Conservation (phyloP, 2,113 vertebrate species). For the Amphiprion ocellaris region DNA sequence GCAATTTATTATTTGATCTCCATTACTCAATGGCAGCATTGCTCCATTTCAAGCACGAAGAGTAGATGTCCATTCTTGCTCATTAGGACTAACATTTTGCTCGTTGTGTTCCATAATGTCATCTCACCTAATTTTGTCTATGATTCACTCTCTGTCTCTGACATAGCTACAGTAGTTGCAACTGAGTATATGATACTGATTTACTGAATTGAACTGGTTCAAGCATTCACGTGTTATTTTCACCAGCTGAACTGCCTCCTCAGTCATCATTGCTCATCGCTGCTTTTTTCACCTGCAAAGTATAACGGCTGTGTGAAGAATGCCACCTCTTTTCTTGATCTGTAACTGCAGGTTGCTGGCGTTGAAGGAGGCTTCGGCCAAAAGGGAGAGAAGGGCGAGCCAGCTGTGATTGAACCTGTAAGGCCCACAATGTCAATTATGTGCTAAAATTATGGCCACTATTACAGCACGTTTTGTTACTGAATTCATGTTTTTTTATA, state of each 20-base stretch:
- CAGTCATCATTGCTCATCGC: slow-evolving; percentile 8
- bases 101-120: slow-evolving; percentile 22
- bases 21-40: slow-evolving; percentile 49
- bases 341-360: slow-evolving; percentile 85
- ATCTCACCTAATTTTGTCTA: slow-evolving; percentile 13
- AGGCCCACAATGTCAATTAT: slow-evolving; percentile 72
- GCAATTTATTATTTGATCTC: background rate
- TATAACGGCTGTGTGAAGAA: slow-evolving; percentile 32
- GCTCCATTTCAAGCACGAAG: slow-evolving; percentile 62
- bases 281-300: slow-evolving; percentile 15
- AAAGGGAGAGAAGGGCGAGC: slow-evolving; percentile 97
- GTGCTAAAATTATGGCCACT: background rate
- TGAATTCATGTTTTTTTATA: background rate
- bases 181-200: slow-evolving; percentile 17
- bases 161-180: slow-evolving; percentile 18
- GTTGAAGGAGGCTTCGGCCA: slow-evolving; percentile 87
- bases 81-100: slow-evolving; percentile 58
- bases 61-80: slow-evolving; percentile 21
- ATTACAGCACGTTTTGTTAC: no score
- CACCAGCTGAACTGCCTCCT: slow-evolving; percentile 11
- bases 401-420: slow-evolving; percentile 97
- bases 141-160: slow-evolving; percentile 26
- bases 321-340: slow-evolving; percentile 47
- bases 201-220: background rate
- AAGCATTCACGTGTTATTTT: slow-evolving; percentile 10